Conservation (phyloP, 2,888 invertebrate genomes). For the Drosophila leonis region DNA sequence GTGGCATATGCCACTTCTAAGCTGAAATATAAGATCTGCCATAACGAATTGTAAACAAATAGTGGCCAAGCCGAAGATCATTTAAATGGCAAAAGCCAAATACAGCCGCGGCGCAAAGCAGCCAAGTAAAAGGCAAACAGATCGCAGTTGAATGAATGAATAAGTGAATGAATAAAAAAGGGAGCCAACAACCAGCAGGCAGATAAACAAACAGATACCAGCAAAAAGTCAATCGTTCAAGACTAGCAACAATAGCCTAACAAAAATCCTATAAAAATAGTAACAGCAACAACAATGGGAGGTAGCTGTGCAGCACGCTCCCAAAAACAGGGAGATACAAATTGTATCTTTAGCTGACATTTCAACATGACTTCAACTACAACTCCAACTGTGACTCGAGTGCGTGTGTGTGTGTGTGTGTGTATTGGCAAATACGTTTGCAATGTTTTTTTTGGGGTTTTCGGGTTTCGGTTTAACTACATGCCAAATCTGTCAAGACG, state of each 20-base stretch:
- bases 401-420: conserved; percentile 41
- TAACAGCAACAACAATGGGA: conserved; percentile 39
- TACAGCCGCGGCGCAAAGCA: conserved; percentile 33
- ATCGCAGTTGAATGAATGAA: conserved; percentile 60
- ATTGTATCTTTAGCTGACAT: conserved; percentile 75
- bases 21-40: conserved; percentile 59
- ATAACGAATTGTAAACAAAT: conserved; percentile 73
- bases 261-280: conserved; percentile 39
- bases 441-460: conserved; percentile 1
- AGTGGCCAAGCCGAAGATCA: conserved; percentile 46
- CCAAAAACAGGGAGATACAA: conserved; percentile 71
- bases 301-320: conserved; percentile 63
- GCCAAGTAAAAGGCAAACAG: conserved; percentile 62
- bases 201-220: conserved; percentile 53
- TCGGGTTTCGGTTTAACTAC: conserved; percentile 44
- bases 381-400: conserved; percentile 38
- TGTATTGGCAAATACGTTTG: conserved; percentile 54
- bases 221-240: conserved; percentile 74
- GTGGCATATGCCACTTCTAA: conserved; percentile 41
- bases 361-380: conserved; percentile 66
- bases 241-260: conserved; percentile 55
- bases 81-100: conserved; percentile 68
- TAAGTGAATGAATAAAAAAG: conserved; percentile 62
- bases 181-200: conserved; percentile 57
- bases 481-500: conserved; percentile 50